Evolutionary conservation across 2,888 invertebrate genomes (phyloP).

Genomic region (Chrysodeixis includens): DNA sequence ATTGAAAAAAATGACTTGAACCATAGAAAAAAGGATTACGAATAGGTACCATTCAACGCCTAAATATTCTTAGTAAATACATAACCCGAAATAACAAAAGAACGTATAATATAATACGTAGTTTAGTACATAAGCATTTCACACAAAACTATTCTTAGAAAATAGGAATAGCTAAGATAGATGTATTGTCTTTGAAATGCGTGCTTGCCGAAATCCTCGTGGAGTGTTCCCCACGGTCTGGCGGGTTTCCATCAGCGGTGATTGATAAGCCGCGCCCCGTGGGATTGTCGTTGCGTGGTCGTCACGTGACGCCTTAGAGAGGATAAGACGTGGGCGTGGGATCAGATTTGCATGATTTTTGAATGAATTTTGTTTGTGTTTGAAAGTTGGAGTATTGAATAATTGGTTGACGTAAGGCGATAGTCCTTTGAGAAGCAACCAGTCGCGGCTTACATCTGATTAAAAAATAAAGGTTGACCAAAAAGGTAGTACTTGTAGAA

Average conservation of each 20-base stretch:
- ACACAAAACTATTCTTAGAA: neutral
- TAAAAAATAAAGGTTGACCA: no score
- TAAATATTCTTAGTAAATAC: neutral
- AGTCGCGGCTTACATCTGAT: no score
- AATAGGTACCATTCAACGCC: no score
- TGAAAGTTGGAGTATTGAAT: neutral
- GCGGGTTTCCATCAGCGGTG: constrained; percentile 77
- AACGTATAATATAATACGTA: neutral
- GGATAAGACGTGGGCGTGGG: constrained; percentile 51
- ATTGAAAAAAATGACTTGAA: no score
- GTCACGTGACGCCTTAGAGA: constrained; percentile 56
- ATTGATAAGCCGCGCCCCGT: constrained; percentile 79
- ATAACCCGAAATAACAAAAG: neutral
- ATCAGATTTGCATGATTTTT: constrained; percentile 9
- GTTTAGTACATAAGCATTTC: neutral
- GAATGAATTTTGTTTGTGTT: neutral
- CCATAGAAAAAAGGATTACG: no score
- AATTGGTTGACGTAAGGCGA: no score
- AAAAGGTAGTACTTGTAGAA: no score
- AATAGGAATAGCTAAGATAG: neutral
- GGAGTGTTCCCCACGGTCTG: constrained; percentile 66
- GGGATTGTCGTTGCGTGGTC: constrained; percentile 66
- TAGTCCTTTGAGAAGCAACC: no score
- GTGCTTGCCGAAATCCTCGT: constrained; percentile 47
- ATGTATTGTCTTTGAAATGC: constrained; percentile 21